Evolutionary conservation across 2,113 vertebrate genomes (phyloP), one percentile per base, ranked within the genome.

Genomic region (Thomomys bottae): DNA sequence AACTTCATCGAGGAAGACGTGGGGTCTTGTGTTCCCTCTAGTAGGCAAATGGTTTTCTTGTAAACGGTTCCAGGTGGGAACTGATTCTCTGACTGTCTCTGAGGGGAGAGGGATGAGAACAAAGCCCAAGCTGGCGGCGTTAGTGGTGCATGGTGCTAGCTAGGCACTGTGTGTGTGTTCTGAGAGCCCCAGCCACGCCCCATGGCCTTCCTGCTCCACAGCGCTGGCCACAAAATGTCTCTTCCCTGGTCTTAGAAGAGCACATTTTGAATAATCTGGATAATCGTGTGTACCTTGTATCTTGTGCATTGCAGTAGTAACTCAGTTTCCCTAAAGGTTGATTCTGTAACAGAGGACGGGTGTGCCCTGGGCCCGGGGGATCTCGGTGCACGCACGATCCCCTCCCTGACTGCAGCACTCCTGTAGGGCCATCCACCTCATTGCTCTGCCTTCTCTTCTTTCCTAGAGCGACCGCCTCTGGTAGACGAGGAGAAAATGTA

Each of bases 401-500:
- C 63, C 61, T 5, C 0, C 23, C 8, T 28, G 34, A 14, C 34
- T 32, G 40, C 10, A 8, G 17, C 5, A 36, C 10, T 2, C 7
- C 8, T 3, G 0, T 26, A 12, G 6, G 1, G n/a, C 79, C 66
- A 9, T 28, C 40, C 49, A 38, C 67, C n/a, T 88, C 38, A 86
- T 45, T n/a, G 21, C 34, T 72, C 80, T 78, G 75, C 40, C 45
- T 79, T 70, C 87, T 64, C 67, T 95, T 94, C 61, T 92, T 86
- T 72, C 84, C 92, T 84, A 96, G 94, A 82, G 84, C 59, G 91
- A 79, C 91, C n/a, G 28, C 68, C 38, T 61, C 94, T 63, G 80
- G 15, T n/a, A 14, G 54, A 86, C 68, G 90, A 94, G 30, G 59
- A 10, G 15, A 90, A 85, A 40, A 96, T 96, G 96, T 96, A 96